phyloP scores from a whole-genome alignment of 2,888 invertebrate species.

The Ochropacha duplaris region DNA sequence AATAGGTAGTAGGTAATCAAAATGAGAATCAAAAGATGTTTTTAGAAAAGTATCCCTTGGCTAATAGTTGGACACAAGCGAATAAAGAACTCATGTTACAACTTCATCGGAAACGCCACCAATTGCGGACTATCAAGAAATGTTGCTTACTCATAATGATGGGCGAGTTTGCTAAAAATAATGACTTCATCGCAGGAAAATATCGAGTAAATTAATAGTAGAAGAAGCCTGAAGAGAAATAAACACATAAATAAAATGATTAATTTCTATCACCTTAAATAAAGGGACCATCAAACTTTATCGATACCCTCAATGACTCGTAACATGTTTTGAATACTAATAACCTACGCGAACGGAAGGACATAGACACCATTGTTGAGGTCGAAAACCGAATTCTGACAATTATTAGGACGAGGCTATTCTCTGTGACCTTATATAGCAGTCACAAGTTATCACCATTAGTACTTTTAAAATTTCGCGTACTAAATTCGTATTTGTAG shows the following conservation, averaged over 20 bases:
- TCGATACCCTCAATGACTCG: conserved; percentile 7
- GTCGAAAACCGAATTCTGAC: conserved; percentile 38
- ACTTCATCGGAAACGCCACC: too few relatives aligned
- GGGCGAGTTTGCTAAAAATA: too few relatives aligned
- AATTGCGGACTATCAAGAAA: too few relatives aligned
- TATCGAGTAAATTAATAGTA: too few relatives aligned
- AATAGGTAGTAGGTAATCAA: too few relatives aligned
- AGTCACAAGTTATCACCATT: not conserved
- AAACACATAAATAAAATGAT: not conserved
- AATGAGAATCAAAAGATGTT: too few relatives aligned
- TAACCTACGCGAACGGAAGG: conserved; percentile 39
- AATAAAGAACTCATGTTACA: too few relatives aligned
- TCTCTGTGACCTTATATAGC: conserved; percentile 2
- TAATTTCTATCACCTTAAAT: not conserved
- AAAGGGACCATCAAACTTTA: conserved; percentile 13
- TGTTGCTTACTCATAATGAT: too few relatives aligned
- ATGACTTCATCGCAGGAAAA: too few relatives aligned
- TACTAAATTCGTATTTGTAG: too few relatives aligned
- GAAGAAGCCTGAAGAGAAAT: not conserved
- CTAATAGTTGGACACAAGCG: too few relatives aligned
- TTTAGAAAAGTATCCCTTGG: too few relatives aligned
- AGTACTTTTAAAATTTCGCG: not conserved
- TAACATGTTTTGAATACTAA: conserved; percentile 35
- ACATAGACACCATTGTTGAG: conserved; percentile 26
- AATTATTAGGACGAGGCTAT: conserved; percentile 26